Percentiles rank a stretch among this genome's conserved stretches.
Evolutionary conservation across 2,113 vertebrate genomes (phyloP).

Genomic region (Ahaetulla prasina): DNA sequence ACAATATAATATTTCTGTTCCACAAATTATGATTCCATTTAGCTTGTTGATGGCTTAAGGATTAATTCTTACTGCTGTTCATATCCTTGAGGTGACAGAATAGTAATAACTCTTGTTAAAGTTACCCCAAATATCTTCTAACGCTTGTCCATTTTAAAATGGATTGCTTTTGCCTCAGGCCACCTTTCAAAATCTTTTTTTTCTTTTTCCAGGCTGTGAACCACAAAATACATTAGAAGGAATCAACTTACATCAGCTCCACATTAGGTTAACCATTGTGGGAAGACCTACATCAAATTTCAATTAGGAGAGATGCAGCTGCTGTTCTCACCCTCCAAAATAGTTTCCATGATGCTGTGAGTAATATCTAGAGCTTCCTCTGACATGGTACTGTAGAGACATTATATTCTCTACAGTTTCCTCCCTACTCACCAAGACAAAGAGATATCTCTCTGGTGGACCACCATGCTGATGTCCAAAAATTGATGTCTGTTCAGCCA

Average conservation of each 20-base stretch:
- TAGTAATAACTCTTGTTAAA: neutral
- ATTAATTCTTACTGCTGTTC: neutral
- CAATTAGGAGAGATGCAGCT: neutral
- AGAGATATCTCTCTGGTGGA: slow-evolving; percentile 81
- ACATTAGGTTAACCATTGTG: neutral
- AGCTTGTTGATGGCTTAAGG: neutral
- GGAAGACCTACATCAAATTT: neutral
- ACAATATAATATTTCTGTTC: neutral
- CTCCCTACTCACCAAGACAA: slow-evolving; percentile 70
- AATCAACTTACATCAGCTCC: neutral
- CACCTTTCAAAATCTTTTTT: neutral
- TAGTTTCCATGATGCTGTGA: neutral
- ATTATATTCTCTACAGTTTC: neutral
- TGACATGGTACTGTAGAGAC: neutral
- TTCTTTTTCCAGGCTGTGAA: neutral
- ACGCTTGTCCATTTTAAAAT: neutral
- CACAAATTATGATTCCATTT: neutral
- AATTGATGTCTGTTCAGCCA: slow-evolving; percentile 73
- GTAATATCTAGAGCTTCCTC: neutral
- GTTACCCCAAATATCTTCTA: neutral
- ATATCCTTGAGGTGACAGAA: neutral
- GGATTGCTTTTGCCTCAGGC: neutral
- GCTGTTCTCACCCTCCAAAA: neutral
- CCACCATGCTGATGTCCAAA: slow-evolving; percentile 64
- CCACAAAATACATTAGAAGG: neutral